Base-by-base conservation (phyloP, 2,888 invertebrate genomes). In the Onchidella celtica region DNA sequence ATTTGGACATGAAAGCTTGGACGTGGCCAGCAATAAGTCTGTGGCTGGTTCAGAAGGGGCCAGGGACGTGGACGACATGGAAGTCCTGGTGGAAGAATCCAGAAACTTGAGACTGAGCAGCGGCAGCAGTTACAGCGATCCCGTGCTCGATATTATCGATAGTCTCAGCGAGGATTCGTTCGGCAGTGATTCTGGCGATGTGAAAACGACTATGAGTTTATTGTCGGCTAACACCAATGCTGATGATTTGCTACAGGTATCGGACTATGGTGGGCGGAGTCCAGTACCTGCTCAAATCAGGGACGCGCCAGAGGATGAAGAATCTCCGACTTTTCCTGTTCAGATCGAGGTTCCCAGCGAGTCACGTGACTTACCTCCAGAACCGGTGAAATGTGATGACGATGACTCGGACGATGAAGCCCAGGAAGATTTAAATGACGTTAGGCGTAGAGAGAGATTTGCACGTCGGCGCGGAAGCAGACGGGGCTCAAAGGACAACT, bases 81-180 rank as follows among this genome's bases (percentile, higher is more conserved):
- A 81, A 0, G n/a, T 76, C 0, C 3, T 75, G 0, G 32, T 34
- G 14, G n/a, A 27, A 24, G 61, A 76, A 34, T 63, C 68, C 9
- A 59, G 68, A 3, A 29, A 55, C 3, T 2, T 63, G 2, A 66
- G 63, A 32, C 11, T 29, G 17, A 61, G 57, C 38, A 81, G 81
- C 27, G 70, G 55, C 0, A 81, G 81, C 38, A 81, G 70, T 36
- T 81, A 81, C 36, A 81, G 81, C 29, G 81, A 81, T 1, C 32
- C 70, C 14, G 24, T 69, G 1, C 69, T 76, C 0, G 81, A 70
- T 24, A 24, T 55, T 1, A 38, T 47, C 34, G 81, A 76, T 29
- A 63, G 55, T 14, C 29, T 70, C 27, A 81, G 81, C 24, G 27
- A 81, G 1, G 57, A n/a, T 11, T 81, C 76, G 1, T 24, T 4